Percentiles rank a stretch among this genome's conserved stretches.
Evolutionary conservation across 2,888 invertebrate species (phyloP).

Genomic region (Pterobdella sp.): DNA sequence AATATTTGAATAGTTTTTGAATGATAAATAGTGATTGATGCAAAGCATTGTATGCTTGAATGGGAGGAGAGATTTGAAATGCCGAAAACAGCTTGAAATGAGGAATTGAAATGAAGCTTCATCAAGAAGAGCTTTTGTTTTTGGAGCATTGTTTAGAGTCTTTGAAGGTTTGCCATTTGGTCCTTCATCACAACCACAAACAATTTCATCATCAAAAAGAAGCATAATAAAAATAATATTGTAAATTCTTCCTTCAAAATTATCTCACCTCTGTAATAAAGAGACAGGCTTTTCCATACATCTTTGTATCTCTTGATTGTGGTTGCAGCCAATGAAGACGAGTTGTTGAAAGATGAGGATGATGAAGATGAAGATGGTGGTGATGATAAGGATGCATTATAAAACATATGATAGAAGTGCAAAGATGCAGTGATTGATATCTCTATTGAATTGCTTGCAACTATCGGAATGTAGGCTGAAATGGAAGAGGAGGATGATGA

Average conservation of each 20-base stretch:
- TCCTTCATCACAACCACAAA: no score
- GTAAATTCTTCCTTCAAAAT: background rate
- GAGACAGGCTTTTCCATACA: background rate
- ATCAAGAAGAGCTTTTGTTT: no score
- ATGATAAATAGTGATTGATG: no score
- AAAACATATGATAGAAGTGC: slow-evolving; percentile 2
- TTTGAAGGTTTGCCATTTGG: no score
- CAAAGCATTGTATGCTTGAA: no score
- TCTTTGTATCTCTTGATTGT: background rate
- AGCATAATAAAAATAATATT: no score
- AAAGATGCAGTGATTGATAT: background rate
- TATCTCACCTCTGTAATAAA: background rate
- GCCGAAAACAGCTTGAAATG: no score
- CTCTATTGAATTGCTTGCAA: background rate
- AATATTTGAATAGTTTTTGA: no score
- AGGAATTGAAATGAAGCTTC: no score
- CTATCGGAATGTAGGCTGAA: background rate
- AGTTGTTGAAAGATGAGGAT: background rate
- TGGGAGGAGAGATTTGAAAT: no score
- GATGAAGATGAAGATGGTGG: slow-evolving; percentile 13
- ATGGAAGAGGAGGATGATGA: background rate
- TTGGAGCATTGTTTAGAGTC: no score
- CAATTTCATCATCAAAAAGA: no score
- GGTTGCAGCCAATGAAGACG: background rate
- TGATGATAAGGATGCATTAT: slow-evolving; percentile 4